Evolutionary conservation across 2,797 vertebrate genomes (phyloP).

Genomic region (Petrocephalus sullivani): DNA sequence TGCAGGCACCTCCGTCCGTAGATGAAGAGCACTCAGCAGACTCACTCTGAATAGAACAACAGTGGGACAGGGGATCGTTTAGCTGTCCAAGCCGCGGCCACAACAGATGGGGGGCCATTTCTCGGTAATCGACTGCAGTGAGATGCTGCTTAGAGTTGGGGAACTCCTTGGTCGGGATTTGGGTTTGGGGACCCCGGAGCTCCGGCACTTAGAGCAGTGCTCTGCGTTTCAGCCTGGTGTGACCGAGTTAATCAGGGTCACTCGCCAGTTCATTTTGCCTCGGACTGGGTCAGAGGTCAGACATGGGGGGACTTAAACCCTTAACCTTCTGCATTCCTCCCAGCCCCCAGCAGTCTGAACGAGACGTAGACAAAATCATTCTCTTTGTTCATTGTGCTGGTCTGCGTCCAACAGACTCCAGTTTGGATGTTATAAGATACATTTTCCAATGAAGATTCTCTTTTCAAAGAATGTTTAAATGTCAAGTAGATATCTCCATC

Average conservation of each 20-base stretch:
- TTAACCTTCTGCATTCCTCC: neutral
- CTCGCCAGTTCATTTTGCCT: neutral
- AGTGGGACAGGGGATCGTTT: neutral
- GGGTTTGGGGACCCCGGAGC: neutral
- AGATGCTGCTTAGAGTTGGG: neutral
- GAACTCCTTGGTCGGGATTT: neutral
- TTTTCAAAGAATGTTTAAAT: neutral
- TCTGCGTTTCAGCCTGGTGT: neutral
- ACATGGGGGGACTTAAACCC: neutral
- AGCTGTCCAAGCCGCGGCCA: neutral
- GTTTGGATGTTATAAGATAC: neutral
- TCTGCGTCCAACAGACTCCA: neutral
- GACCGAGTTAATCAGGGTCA: constrained; percentile 1
- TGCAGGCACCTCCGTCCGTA: neutral
- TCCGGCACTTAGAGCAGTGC: neutral
- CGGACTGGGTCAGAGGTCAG: constrained; percentile 8
- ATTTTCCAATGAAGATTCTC: neutral
- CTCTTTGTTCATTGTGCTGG: neutral
- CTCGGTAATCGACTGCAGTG: neutral
- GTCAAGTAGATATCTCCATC: neutral
- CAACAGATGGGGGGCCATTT: neutral
- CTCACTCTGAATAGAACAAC: neutral
- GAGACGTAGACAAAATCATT: neutral
- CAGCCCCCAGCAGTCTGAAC: neutral
- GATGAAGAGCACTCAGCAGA: neutral